These are phyloP conservation scores for Gallinago stenura DNA, from an alignment of 2,797 vertebrate genomes.

Conservation along the genomic window DNA sequence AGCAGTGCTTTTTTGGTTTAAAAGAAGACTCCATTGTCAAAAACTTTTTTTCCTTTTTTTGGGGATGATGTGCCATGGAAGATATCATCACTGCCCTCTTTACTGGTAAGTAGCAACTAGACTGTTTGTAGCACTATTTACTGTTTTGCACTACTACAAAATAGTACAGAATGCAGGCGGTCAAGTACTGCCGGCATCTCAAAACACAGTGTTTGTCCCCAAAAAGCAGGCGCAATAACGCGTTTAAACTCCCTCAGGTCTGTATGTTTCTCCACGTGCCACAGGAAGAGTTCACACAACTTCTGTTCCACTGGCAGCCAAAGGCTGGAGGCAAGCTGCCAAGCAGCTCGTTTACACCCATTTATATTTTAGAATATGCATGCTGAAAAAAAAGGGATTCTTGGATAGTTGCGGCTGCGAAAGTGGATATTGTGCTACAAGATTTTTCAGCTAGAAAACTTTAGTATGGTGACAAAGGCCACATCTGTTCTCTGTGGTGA, in stretches of 20 bases:
- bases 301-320: neutral
- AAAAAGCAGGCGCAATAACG: neutral
- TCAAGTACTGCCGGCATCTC: neutral
- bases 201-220: neutral
- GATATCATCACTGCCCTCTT: neutral
- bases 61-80: neutral
- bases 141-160: neutral
- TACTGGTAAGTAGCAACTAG: neutral
- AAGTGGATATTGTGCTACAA: neutral
- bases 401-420: neutral
- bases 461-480: neutral
- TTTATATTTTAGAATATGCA: neutral
- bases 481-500: neutral
- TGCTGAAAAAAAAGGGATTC: neutral
- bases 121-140: neutral
- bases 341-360: neutral
- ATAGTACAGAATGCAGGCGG: neutral
- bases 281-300: neutral
- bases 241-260: neutral
- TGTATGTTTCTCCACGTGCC: rapidly evolving
- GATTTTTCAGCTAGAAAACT: neutral
- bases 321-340: neutral
- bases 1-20: too few species aligned
- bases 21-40: neutral
- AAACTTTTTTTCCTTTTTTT: neutral